Conservation (phyloP, 2,888 invertebrate genomes). For the Icerya purchasi region DNA sequence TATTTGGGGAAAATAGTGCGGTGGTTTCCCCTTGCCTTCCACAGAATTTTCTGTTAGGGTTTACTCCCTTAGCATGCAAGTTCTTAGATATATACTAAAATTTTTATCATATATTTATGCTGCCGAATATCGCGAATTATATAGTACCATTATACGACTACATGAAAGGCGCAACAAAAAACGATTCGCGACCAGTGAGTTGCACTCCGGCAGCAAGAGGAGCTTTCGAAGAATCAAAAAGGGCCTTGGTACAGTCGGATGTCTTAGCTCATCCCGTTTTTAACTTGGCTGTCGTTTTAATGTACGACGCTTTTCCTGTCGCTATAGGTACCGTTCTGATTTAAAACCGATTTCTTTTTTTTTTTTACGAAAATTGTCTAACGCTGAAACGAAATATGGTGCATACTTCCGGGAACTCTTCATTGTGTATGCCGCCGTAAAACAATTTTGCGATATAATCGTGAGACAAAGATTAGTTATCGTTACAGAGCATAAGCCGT, state of each 20-base stretch:
- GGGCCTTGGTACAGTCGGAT: not conserved
- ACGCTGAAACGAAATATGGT: not conserved
- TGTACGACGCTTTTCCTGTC: not conserved
- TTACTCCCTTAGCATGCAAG: no score
- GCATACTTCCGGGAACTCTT: not conserved
- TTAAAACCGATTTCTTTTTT: not conserved
- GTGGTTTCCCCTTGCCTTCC: no score
- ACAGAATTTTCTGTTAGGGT: no score
- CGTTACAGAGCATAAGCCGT: no score
- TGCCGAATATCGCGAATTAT: not conserved
- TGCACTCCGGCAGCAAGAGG: not conserved
- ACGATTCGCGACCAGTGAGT: not conserved
- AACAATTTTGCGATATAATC: not conserved
- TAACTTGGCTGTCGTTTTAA: no score
- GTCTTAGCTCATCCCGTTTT: not conserved
- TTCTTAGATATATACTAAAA: no score
- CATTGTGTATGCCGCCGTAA: not conserved
- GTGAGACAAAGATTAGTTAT: no score
- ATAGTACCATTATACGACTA: not conserved
- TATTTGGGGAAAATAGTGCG: no score
- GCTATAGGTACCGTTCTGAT: constrained; percentile 1
- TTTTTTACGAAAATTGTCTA: not conserved
- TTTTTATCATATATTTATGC: no score
- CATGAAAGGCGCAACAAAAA: no score
- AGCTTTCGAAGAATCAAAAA: not conserved